These are phyloP conservation scores for Perca fluviatilis DNA, from an alignment of 2,113 vertebrate species.

Conservation along the genomic window DNA sequence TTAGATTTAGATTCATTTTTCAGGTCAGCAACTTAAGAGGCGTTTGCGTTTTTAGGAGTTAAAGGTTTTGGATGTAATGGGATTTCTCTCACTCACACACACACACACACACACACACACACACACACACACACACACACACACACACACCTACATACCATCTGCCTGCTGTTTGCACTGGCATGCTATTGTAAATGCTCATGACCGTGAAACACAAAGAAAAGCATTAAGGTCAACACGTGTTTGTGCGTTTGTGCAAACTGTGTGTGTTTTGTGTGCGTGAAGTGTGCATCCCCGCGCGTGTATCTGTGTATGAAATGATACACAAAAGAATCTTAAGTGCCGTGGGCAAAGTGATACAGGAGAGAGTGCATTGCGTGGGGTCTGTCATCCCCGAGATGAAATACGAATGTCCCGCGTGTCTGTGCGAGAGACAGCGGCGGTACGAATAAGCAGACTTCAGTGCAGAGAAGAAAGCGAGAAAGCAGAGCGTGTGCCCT, in stretches of 20 bases:
- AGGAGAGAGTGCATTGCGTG: conserved; percentile 18
- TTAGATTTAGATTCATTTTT: conserved; percentile 15
- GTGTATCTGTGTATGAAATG: conserved; percentile 25
- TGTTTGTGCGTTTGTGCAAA: conserved; percentile 2
- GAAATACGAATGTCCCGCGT: conserved; percentile 18
- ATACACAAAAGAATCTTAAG: conserved; percentile 41
- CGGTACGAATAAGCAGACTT: neutral
- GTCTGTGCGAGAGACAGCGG: neutral
- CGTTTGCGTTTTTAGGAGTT: conserved; percentile 8
- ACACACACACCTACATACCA: neutral
- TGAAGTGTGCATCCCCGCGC: conserved; percentile 16
- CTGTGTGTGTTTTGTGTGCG: conserved; percentile 2
- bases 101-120: neutral
- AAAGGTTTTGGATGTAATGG: neutral
- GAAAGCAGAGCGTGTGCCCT: neutral
- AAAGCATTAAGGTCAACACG: conserved; percentile 1
- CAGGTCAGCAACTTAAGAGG: conserved; percentile 28
- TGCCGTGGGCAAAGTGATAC: conserved; percentile 28
- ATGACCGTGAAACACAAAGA: conserved; percentile 30
- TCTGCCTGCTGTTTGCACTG: conserved; percentile 17
- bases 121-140: neutral
- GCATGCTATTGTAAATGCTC: conserved; percentile 34
- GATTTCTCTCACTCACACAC: neutral
- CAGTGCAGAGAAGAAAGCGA: conserved; percentile 22
- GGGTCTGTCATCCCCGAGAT: conserved; percentile 28